Conservation (phyloP, 1,140 invertebrate genomes). For the Ceratosolen fusciceps region DNA sequence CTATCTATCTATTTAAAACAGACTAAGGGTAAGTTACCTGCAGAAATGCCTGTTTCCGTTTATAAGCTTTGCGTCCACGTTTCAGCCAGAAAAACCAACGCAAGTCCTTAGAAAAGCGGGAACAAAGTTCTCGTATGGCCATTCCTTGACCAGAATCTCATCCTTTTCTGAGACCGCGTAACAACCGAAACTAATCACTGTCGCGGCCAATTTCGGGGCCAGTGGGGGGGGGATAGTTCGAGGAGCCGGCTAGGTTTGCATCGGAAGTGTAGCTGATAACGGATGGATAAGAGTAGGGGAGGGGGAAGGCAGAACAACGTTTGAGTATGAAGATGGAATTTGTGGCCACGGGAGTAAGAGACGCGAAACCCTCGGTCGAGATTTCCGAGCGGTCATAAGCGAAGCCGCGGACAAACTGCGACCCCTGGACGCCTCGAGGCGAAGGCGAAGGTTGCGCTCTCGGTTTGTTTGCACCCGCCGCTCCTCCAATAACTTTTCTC, state of each 20-base stretch:
- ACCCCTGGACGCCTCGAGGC: neutral
- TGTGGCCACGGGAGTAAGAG: neutral
- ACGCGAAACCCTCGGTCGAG: neutral
- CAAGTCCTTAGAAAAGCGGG: no score
- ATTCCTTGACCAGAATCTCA: no score
- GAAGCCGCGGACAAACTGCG: neutral
- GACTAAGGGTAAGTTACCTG: slow-evolving; percentile 1
- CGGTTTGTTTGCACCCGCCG: neutral
- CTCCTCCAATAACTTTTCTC: slow-evolving; percentile 7
- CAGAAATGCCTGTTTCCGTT: neutral
- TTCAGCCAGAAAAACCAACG: no score
- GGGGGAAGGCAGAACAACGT: no score
- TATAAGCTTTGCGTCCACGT: no score
- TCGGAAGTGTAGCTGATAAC: no score
- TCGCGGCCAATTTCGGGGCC: neutral
- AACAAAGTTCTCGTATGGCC: no score
- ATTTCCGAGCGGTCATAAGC: neutral
- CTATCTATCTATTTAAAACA: no score
- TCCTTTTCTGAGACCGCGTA: neutral
- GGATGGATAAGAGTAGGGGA: no score
- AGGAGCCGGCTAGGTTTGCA: neutral
- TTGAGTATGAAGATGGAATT: no score
- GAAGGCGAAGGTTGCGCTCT: neutral
- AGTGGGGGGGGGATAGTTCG: neutral
- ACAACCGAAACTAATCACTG: neutral